phyloP scores from a whole-genome alignment of 2,113 vertebrate species.

The Indri indri region DNA sequence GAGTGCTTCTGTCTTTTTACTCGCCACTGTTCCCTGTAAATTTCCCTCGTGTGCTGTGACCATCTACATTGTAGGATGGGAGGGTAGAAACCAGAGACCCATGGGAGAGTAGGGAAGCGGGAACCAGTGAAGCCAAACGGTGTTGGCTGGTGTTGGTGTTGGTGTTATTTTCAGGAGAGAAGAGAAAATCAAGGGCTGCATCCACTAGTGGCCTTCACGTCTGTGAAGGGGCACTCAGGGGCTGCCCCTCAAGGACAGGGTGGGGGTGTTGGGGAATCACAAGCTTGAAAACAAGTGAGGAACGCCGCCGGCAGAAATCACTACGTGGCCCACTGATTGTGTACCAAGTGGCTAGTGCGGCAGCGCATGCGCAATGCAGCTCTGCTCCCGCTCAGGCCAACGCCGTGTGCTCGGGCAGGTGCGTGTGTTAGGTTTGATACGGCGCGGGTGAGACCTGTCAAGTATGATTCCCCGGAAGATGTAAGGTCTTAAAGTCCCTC shows the following conservation, averaged over 20 bases:
- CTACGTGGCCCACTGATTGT: accelerated
- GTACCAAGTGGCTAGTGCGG: background rate
- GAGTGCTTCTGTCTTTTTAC: background rate
- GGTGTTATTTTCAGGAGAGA: background rate
- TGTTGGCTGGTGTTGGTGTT: background rate
- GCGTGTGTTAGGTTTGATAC: too few relatives aligned
- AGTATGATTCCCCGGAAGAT: background rate
- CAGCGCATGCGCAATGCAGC: accelerated
- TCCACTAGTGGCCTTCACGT: background rate
- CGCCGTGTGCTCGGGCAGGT: too few relatives aligned
- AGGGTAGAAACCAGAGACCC: background rate
- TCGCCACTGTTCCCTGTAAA: background rate
- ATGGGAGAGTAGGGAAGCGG: background rate
- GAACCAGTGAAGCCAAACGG: background rate
- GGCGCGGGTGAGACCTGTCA: accelerated
- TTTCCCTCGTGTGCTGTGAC: background rate
- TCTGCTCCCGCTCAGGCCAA: accelerated
- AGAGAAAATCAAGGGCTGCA: background rate
- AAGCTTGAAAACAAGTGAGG: background rate
- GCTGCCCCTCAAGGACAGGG: background rate
- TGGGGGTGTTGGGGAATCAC: too few relatives aligned
- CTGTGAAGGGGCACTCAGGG: background rate
- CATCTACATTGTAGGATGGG: background rate
- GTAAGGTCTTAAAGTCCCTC: background rate
- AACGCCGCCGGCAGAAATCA: background rate